Base-by-base conservation (phyloP, 2,888 invertebrate genomes). In the Kryphioiulus occultus region DNA sequence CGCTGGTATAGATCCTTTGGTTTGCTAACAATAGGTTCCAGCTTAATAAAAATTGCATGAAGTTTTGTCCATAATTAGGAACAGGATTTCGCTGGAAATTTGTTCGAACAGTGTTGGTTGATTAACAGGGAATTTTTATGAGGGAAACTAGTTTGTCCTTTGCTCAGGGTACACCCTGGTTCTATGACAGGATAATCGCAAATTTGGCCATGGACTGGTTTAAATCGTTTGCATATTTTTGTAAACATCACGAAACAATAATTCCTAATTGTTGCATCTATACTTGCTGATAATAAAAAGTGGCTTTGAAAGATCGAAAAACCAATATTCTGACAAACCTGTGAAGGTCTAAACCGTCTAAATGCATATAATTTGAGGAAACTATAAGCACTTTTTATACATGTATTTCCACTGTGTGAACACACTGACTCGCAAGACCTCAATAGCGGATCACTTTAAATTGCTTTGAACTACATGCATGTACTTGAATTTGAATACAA, bases 211-310 rank as follows among this genome's bases (percentile, higher is more conserved):
- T 78, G 78, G 78, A 78, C 78, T 78, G 78, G 30, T 78, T 78
- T 78, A 30, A 78, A 78, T 78, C 78, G 78, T 78, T 78, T 78
- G 78, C 78, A 78, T 78, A 78, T 78, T 78, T 78, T 78, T 15
- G 78, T 78, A 78, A 78, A 78, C 78, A 78, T 78, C 78, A 78
- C 78, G 78, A 78, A 78, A 78, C 78, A 78, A 78, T 78, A 78
- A 78, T 78, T 30, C 78, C 78, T 78, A 78, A 78, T 78, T 78
- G 78, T 30, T 78, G 78, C 78, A 78, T 78, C 26, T 78, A 35
- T 35, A 78, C 78, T 78, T 30, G 15, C 30, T 30, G 30, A 26
- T 4, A 68, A 68, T 78, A 78, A 78, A 22, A 78, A 10, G 12
- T 78, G 78, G 30, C 78, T 78, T 78, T 78, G 3, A 26, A 78